phyloP scores from a whole-genome alignment of 1,140 invertebrate species.

The Drosophila tani region DNA sequence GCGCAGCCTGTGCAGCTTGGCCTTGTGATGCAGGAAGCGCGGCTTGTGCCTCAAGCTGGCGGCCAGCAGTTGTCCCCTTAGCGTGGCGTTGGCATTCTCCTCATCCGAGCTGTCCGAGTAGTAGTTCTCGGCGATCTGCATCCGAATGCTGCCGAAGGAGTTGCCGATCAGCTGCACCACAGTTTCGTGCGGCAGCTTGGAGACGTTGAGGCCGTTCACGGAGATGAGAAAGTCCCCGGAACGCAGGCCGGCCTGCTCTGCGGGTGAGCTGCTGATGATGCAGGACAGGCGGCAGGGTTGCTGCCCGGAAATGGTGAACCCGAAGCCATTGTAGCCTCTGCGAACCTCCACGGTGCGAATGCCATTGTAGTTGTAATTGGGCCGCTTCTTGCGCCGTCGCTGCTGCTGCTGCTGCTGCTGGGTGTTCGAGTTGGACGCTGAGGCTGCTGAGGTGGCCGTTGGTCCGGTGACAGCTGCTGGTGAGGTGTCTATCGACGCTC shows the following conservation, averaged over 20 bases:
- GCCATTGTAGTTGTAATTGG: constrained; percentile 81
- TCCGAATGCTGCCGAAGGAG: constrained; percentile 90
- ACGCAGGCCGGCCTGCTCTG: constrained; percentile 93
- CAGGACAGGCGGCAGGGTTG: constrained; percentile 95
- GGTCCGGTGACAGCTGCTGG: constrained; percentile 15
- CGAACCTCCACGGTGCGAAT: constrained; percentile 94
- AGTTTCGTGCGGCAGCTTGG: constrained; percentile 95
- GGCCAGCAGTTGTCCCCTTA: constrained; percentile 61
- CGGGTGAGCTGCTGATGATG: constrained; percentile 93
- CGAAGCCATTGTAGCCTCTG: constrained; percentile 94
- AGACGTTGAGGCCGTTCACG: constrained; percentile 95
- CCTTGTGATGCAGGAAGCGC: constrained; percentile 76
- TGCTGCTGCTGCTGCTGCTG: constrained; percentile 64
- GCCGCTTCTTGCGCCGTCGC: constrained; percentile 84
- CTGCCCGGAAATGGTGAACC: constrained; percentile 97
- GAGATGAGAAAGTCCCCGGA: constrained; percentile 96
- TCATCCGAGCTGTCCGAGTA: constrained; percentile 90
- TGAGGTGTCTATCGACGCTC: constrained; percentile 19
- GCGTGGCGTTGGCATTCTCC: constrained; percentile 68
- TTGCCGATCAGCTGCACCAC: constrained; percentile 95
- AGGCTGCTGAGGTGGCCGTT: constrained; percentile 2
- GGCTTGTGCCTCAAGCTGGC: constrained; percentile 72
- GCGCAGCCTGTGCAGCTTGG: constrained; percentile 73
- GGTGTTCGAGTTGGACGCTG: constrained; percentile 23
- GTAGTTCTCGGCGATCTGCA: constrained; percentile 95